These are phyloP conservation scores for Rhinatrema bivittatum DNA, from an alignment of 2,797 vertebrate species.

Conservation along the genomic window DNA sequence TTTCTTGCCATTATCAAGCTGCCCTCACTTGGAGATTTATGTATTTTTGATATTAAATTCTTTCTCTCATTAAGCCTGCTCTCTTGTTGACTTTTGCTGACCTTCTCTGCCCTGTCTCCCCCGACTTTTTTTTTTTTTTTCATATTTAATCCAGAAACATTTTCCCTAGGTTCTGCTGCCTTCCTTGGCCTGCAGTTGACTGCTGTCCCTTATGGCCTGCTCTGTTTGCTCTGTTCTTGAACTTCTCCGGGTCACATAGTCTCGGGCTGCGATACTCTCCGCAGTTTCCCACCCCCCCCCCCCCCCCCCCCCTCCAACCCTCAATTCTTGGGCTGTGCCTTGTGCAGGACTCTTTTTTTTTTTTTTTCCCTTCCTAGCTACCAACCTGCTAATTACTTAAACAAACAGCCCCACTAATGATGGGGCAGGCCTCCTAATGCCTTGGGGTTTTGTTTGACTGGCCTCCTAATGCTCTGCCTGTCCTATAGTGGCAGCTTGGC, in stretches of 20 bases:
- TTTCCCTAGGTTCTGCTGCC: slow-evolving; percentile 41
- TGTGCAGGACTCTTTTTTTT: slow-evolving; percentile 62
- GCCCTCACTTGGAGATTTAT: slow-evolving; percentile 92
- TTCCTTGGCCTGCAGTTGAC: slow-evolving; percentile 55
- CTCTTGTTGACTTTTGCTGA: slow-evolving; percentile 98
- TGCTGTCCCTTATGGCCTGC: slow-evolving; percentile 76
- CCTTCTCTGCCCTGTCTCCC: slow-evolving; percentile 69
- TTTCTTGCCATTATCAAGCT: slow-evolving; percentile 79
- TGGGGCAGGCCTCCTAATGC: slow-evolving; percentile 58
- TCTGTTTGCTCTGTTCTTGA: slow-evolving; percentile 98
- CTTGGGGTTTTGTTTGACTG: slow-evolving; percentile 42
- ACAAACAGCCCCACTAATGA: slow-evolving; percentile 87
- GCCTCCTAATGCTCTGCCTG: slow-evolving; percentile 62
- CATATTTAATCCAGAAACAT: slow-evolving; percentile 81
- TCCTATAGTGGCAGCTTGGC: slow-evolving; percentile 79
- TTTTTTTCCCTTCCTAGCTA: slow-evolving; percentile 67
- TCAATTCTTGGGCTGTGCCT: slow-evolving; percentile 51
- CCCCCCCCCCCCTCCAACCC: no score
- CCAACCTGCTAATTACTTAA: slow-evolving; percentile 96
- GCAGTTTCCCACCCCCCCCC: slow-evolving; percentile 82
- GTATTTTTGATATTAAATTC: slow-evolving; percentile 98
- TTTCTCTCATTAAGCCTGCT: slow-evolving; percentile 84
- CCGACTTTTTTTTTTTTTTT: slow-evolving; percentile 95
- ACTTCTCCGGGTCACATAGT: slow-evolving; percentile 83
- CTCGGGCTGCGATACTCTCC: slow-evolving; percentile 65